Conservation (phyloP, 2,888 invertebrate species). For the Sepioteuthis lessoniana region DNA sequence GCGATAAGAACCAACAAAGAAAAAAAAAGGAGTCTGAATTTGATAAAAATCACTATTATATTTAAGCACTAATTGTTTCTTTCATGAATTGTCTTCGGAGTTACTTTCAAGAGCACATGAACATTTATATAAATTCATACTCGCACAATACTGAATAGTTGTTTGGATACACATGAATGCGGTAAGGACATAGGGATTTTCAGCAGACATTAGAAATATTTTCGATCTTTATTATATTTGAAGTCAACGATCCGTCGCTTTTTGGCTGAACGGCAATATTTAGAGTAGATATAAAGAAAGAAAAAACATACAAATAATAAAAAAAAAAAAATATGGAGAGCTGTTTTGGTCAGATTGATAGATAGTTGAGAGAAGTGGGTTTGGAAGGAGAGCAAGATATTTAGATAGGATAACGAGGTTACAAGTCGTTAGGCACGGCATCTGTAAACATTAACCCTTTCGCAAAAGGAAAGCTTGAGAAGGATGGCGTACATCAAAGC, state of each 20-base stretch:
- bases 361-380: not conserved
- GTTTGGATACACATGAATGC: not conserved
- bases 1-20: too few relatives aligned
- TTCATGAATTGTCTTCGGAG: too few relatives aligned
- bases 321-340: not conserved
- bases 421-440: slow-evolving; percentile 20
- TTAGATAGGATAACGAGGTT: slow-evolving; percentile 8
- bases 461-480: not conserved
- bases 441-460: slow-evolving; percentile 33
- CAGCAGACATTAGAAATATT: not conserved
- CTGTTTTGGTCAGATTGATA: slow-evolving; percentile 33
- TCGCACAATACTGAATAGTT: too few relatives aligned
- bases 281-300: not conserved
- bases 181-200: not conserved
- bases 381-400: not conserved
- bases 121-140: too few relatives aligned
- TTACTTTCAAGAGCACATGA: too few relatives aligned
- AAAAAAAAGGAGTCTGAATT: too few relatives aligned
- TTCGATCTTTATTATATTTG: not conserved
- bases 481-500: not conserved
- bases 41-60: too few relatives aligned
- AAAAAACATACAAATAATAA: not conserved
- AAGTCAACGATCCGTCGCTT: slow-evolving; percentile 8
- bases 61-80: too few relatives aligned
- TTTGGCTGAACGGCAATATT: not conserved